Percentiles rank a stretch among this genome's conserved stretches.
Evolutionary conservation across 2,113 vertebrate genomes (phyloP).

Genomic region (Agapornis roseicollis): DNA sequence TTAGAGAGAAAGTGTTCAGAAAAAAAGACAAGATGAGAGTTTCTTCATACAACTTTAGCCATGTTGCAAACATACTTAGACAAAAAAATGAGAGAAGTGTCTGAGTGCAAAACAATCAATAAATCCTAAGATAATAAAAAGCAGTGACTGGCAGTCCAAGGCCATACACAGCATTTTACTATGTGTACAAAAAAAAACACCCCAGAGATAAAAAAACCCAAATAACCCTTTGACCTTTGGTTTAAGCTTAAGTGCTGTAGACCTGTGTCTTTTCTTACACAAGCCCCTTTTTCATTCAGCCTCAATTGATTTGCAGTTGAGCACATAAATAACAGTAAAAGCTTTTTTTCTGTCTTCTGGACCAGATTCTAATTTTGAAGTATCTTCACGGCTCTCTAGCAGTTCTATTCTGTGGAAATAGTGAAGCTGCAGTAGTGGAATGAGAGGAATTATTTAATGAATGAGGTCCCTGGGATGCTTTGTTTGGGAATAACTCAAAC

Average conservation of each 20-base stretch:
- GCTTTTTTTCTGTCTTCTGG: neutral
- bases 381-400: neutral
- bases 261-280: neutral
- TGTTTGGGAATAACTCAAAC: neutral
- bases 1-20: constrained; percentile 36
- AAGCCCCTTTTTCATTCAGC: neutral
- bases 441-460: neutral
- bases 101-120: constrained; percentile 57
- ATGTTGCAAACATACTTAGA: constrained; percentile 22
- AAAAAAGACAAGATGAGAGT: constrained; percentile 49
- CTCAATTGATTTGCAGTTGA: neutral
- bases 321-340: neutral
- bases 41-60: constrained; percentile 24
- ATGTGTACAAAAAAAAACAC: neutral
- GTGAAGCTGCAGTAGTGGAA: neutral
- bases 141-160: constrained; percentile 23
- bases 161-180: neutral
- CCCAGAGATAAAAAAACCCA: neutral
- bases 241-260: neutral
- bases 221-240: neutral
- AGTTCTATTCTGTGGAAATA: neutral
- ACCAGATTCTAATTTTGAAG: neutral
- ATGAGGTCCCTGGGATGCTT: neutral
- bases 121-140: constrained; percentile 55
- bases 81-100: constrained; percentile 53